These are phyloP conservation scores for Eleutherodactylus coqui DNA, from an alignment of 2,797 vertebrate genomes.

Conservation along the genomic window DNA sequence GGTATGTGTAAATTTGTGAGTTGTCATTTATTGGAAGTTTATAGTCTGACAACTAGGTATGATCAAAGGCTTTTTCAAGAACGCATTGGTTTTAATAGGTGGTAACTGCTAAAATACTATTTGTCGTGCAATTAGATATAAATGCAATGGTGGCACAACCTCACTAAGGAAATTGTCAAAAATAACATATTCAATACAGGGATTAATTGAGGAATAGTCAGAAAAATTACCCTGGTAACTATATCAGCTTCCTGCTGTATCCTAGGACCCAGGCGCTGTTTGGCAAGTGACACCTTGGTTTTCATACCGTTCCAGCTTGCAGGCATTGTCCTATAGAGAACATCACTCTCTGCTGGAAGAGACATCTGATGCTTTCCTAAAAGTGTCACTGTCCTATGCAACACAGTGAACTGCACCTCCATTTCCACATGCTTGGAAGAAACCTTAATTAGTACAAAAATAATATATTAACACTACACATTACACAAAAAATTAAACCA, in stretches of 20 bases:
- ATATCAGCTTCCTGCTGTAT: constrained; percentile 61
- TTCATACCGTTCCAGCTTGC: constrained; percentile 62
- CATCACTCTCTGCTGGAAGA: constrained; percentile 52
- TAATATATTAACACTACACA: neutral
- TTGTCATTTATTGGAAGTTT: too few relatives aligned
- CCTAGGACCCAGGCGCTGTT: constrained; percentile 60
- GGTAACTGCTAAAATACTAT: too few relatives aligned
- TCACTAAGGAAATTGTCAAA: neutral
- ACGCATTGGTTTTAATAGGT: too few relatives aligned
- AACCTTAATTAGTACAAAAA: constrained; percentile 37
- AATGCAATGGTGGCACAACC: too few relatives aligned
- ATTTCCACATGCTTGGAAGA: constrained; percentile 60
- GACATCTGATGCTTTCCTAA: constrained; percentile 50
- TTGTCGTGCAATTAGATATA: too few relatives aligned
- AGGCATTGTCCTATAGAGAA: constrained; percentile 58
- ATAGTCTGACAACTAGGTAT: too few relatives aligned
- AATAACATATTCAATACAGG: neutral
- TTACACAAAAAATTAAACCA: neutral
- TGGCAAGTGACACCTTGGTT: constrained; percentile 63
- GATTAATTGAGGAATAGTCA: neutral
- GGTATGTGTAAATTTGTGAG: too few relatives aligned
- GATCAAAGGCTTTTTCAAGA: too few relatives aligned
- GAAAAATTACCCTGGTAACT: constrained; percentile 51
- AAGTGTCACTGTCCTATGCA: constrained; percentile 55
- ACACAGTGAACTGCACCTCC: constrained; percentile 60